These are phyloP conservation scores for Oryzias celebensis DNA, from an alignment of 2,113 vertebrate species.

Conservation along the genomic window DNA sequence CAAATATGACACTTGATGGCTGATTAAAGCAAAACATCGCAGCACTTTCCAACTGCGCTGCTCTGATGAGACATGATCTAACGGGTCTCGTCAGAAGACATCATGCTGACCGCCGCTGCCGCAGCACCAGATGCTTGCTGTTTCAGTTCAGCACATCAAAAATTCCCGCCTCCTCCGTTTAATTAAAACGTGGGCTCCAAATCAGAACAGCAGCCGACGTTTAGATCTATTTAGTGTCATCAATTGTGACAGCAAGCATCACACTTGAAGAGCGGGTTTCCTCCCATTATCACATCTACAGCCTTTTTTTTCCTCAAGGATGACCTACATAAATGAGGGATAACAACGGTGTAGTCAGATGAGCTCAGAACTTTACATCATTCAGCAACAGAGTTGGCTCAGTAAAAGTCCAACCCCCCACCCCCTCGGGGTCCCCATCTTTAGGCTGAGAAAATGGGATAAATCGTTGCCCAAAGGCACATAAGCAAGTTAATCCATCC, in stretches of 20 bases:
- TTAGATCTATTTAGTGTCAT: conserved; percentile 10
- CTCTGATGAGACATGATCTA: conserved; percentile 63
- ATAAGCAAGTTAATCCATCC: background rate
- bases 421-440: background rate
- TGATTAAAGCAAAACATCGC: conserved; percentile 64
- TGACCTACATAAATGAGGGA: background rate
- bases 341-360: conserved; percentile 3
- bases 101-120: conserved; percentile 54
- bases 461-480: background rate
- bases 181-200: conserved; percentile 30
- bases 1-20: conserved; percentile 51
- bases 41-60: conserved; percentile 45
- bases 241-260: background rate
- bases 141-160: conserved; percentile 32
- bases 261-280: background rate
- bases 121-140: conserved; percentile 54
- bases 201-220: conserved; percentile 9
- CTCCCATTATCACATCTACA: background rate
- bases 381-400: background rate
- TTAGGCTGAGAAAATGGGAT: background rate
- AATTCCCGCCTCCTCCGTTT: conserved; percentile 22
- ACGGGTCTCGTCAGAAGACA: conserved; percentile 49
- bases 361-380: background rate
- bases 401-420: background rate
- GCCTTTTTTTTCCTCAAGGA: background rate